Percentiles rank a stretch among this genome's conserved stretches.
Evolutionary conservation across 2,888 invertebrate genomes (phyloP).

Genomic region (Dugesia japonica): DNA sequence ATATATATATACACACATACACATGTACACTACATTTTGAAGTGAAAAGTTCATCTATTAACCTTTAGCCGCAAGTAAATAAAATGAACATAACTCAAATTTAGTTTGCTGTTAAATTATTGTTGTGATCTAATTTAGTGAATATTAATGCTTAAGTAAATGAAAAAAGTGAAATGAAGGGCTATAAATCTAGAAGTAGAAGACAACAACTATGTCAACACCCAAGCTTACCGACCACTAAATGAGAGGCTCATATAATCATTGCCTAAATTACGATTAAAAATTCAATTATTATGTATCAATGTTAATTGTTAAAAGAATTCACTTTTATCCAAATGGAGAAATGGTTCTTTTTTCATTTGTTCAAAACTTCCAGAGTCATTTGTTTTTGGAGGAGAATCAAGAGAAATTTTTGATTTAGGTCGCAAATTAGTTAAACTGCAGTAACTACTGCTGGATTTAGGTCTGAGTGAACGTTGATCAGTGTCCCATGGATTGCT

Average conservation of each 20-base stretch:
- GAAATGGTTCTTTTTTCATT: background rate
- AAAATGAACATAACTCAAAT: too few species aligned
- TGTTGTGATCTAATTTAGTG: too few species aligned
- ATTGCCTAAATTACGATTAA: background rate
- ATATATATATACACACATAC: too few species aligned
- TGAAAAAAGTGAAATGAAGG: background rate
- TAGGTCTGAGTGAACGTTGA: background rate
- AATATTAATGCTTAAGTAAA: too few species aligned
- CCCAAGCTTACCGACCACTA: background rate
- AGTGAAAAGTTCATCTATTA: too few species aligned
- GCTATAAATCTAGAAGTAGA: background rate
- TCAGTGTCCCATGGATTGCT: background rate
- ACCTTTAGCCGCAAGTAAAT: too few species aligned
- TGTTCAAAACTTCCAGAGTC: background rate
- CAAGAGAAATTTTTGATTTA: background rate
- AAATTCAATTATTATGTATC: background rate
- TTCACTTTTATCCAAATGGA: background rate
- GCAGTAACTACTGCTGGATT: background rate
- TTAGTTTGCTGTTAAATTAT: too few species aligned
- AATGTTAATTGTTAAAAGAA: background rate
- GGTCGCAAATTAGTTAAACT: background rate
- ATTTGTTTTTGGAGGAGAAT: background rate
- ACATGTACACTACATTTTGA: too few species aligned
- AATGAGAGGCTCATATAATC: background rate
- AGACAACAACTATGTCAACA: slow-evolving; percentile 15